phyloP scores from a whole-genome alignment of 2,797 vertebrate species.

The Champsocephalus gunnari region DNA sequence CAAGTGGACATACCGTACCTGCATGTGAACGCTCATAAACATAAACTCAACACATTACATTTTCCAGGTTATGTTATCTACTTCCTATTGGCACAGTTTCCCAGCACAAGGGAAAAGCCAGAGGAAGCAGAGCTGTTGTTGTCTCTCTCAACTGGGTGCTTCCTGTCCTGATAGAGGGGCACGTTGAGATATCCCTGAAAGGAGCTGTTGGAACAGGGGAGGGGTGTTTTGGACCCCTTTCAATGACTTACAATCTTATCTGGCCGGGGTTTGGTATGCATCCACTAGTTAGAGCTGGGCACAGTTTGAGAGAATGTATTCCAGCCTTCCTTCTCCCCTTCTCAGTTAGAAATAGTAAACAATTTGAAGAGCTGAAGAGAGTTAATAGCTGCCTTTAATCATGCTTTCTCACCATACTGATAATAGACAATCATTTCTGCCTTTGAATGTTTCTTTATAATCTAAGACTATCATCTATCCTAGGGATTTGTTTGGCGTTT shows the following conservation, averaged over 20 bases:
- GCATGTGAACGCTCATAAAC: conserved; percentile 23
- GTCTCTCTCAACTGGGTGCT: conserved; percentile 71
- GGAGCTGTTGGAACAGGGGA: conserved; percentile 71
- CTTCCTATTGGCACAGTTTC: conserved; percentile 57
- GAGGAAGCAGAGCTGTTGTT: conserved; percentile 69
- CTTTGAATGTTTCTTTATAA: conserved; percentile 19
- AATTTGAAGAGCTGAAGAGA: conserved; percentile 28
- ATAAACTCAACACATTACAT: conserved; percentile 36
- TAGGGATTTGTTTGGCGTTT: conserved; percentile 45
- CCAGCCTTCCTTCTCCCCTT: conserved; percentile 37
- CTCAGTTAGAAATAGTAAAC: conserved; percentile 47
- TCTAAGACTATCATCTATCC: conserved; percentile 36
- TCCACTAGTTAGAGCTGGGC: conserved; percentile 67
- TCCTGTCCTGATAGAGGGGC: conserved; percentile 78
- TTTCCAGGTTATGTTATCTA: conserved; percentile 54
- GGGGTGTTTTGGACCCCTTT: conserved; percentile 74
- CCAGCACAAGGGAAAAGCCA: conserved; percentile 42
- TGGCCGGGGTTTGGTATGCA: conserved; percentile 78
- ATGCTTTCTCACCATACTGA: conserved; percentile 4
- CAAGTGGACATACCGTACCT: conserved; percentile 26
- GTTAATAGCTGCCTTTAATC: conserved; percentile 1
- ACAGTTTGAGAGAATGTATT: conserved; percentile 67
- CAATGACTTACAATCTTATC: conserved; percentile 83
- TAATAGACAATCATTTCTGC: background rate
- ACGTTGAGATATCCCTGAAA: conserved; percentile 79